Conservation (phyloP, 37 sponge, comb jelly and placozoan species). For the Aphrocallistes beatrix region DNA sequence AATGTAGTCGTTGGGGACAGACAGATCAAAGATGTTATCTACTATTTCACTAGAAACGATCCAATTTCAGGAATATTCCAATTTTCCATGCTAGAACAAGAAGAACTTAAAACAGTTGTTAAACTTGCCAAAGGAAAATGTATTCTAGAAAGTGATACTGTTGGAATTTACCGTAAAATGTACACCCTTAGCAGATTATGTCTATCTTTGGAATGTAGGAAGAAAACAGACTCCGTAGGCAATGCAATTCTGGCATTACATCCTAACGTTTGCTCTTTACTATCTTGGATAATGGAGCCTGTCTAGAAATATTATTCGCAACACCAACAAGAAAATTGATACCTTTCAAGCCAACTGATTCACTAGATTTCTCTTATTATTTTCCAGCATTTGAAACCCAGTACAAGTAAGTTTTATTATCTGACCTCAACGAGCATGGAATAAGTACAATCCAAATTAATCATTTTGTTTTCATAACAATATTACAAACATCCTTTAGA, state of each 20-base stretch:
- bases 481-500: too few relatives aligned
- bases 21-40: background rate
- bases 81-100: conserved; percentile 5
- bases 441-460: too few relatives aligned
- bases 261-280: background rate
- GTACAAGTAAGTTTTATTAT: background rate
- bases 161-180: background rate
- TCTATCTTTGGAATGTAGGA: background rate
- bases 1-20: background rate
- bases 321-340: background rate
- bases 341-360: background rate
- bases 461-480: too few relatives aligned
- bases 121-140: background rate
- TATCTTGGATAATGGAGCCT: background rate
- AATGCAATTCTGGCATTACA: background rate
- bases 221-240: background rate
- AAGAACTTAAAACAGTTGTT: background rate
- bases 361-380: background rate
- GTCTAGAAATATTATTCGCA: background rate
- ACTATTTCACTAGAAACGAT: conserved; percentile 12
- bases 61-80: background rate
- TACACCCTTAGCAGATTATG: background rate
- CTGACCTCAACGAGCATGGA: too few relatives aligned
- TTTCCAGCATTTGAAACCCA: background rate
- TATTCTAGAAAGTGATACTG: background rate